phyloP scores from a whole-genome alignment of 2,113 vertebrate species.

The Vidua macroura region DNA sequence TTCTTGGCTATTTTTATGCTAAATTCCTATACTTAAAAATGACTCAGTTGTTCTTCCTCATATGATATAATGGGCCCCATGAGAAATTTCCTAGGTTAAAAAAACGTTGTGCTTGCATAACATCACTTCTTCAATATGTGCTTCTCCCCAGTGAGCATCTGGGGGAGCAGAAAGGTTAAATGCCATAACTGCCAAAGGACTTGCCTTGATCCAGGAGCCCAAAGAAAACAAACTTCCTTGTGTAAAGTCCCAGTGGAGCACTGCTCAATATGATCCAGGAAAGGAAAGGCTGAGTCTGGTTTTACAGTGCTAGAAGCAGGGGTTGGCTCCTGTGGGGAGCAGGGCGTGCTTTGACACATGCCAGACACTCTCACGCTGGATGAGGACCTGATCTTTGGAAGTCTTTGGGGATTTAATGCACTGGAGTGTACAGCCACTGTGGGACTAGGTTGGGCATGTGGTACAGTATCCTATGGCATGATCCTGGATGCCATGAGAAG shows the following conservation, averaged over 20 bases:
- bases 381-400: not conserved
- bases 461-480: fast-evolving
- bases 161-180: not conserved
- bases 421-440: not conserved
- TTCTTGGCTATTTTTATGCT: conserved; percentile 28
- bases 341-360: not conserved
- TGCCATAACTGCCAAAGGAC: not conserved
- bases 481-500: not conserved
- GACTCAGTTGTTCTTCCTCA: conserved; percentile 20
- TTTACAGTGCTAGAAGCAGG: not conserved
- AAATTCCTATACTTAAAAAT: not conserved
- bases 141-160: not conserved
- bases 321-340: fast-evolving
- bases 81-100: not conserved
- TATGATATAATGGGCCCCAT: not conserved
- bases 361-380: not conserved
- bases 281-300: not conserved
- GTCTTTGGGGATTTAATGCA: not conserved
- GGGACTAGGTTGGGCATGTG: not conserved
- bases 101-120: not conserved
- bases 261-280: not conserved
- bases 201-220: not conserved
- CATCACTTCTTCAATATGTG: not conserved
- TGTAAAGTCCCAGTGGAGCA: not conserved
- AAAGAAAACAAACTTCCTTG: not conserved